Evolutionary conservation across 2,888 invertebrate genomes (phyloP).

Genomic region (Acrobeloides nanus): DNA sequence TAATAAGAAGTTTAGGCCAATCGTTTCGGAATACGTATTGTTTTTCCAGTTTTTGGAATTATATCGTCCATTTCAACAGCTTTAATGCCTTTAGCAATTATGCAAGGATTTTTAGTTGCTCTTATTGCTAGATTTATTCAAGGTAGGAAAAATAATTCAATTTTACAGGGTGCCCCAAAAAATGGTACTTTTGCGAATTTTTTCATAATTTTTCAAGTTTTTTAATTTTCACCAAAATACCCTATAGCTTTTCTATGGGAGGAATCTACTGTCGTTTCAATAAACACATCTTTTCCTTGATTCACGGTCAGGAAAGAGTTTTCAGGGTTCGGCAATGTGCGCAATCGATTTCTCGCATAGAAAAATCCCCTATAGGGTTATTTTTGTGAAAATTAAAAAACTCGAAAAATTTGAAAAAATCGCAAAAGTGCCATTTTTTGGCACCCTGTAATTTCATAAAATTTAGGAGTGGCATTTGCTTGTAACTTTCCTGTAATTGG

Average conservation of each 20-base stretch:
- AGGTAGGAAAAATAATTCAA: no score
- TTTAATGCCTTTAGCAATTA: slow-evolving; percentile 40
- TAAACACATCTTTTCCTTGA: no score
- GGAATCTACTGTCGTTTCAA: no score
- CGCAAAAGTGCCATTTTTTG: no score
- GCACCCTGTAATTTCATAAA: slow-evolving; percentile 5
- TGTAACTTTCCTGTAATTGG: slow-evolving; percentile 52
- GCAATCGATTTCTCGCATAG: no score
- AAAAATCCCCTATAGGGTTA: no score
- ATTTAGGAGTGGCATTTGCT: slow-evolving; percentile 43
- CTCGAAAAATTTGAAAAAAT: no score
- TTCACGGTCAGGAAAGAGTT: no score
- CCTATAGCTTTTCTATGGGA: not conserved
- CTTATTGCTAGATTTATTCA: slow-evolving; percentile 42
- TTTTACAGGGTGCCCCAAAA: no score
- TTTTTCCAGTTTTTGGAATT: slow-evolving; percentile 44
- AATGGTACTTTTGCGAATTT: not conserved
- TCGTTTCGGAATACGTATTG: slow-evolving; percentile 40
- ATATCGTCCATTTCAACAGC: slow-evolving; percentile 42
- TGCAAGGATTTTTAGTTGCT: slow-evolving; percentile 42
- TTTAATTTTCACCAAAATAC: no score
- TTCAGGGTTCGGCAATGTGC: no score
- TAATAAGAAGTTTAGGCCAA: slow-evolving; percentile 21
- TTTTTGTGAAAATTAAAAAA: no score
- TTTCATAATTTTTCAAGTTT: slow-evolving; percentile 4